phyloP scores from a whole-genome alignment of 2,888 invertebrate species.

The Aporophyla lueneburgensis region DNA sequence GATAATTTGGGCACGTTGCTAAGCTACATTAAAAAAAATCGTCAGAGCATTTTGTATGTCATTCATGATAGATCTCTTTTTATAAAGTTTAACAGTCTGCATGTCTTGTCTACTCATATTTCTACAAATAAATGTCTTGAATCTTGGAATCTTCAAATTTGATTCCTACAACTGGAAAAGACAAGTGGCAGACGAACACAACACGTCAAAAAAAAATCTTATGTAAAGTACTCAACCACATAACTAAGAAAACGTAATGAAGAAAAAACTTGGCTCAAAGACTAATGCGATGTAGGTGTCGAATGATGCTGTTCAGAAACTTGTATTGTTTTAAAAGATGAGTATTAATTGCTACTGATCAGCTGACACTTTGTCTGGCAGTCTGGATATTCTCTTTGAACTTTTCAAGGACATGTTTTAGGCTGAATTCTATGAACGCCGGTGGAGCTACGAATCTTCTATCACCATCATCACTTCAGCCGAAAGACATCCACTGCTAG shows the following conservation, averaged over 20 bases:
- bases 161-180: not conserved
- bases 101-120: not conserved
- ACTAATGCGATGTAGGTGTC: conserved; percentile 31
- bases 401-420: not conserved
- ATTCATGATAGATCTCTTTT: not conserved
- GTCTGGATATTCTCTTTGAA: conserved; percentile 2
- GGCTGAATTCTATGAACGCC: no score
- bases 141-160: not conserved
- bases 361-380: conserved; percentile 12
- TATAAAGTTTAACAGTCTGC: not conserved
- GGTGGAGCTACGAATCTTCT: not conserved
- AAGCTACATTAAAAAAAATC: not conserved
- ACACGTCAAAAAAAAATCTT: conserved; percentile 3
- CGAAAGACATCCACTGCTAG: no score
- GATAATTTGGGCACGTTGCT: not conserved
- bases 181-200: conserved; percentile 2
- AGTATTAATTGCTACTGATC: conserved; percentile 18
- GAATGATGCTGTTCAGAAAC: conserved; percentile 31
- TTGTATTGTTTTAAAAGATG: conserved; percentile 27
- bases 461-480: no score
- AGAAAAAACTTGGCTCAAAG: conserved; percentile 33
- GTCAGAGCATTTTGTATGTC: not conserved
- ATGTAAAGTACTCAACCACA: conserved; percentile 24
- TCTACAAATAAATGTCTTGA: not conserved
- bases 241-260: conserved; percentile 1